phyloP scores from a whole-genome alignment of 2,797 vertebrate genomes.

The Lophius americanus region DNA sequence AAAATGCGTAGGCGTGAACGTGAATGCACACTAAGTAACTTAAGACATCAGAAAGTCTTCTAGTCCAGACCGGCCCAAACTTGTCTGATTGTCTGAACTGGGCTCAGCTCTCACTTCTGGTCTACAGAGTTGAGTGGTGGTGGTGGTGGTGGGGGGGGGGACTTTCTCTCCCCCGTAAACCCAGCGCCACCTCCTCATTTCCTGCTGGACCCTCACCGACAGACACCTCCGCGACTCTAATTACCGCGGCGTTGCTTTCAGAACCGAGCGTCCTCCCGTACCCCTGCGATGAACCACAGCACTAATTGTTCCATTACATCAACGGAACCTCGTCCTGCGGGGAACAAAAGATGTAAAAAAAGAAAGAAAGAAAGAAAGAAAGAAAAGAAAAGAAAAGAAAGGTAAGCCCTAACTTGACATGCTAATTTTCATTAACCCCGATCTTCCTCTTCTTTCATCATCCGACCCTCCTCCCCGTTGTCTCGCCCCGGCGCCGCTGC shows the following conservation, averaged over 20 bases:
- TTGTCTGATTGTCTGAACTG: constrained; percentile 91
- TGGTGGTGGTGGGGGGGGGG: constrained; percentile 78
- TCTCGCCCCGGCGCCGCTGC: constrained; percentile 72
- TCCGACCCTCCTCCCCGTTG: constrained; percentile 54
- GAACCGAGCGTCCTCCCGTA: constrained; percentile 61
- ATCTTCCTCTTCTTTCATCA: constrained; percentile 81
- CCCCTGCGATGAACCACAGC: constrained; percentile 74
- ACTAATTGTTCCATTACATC: constrained; percentile 90
- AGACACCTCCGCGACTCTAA: constrained; percentile 90
- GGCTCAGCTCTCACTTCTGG: constrained; percentile 92
- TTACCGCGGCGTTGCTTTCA: constrained; percentile 81
- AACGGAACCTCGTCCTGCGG: constrained; percentile 79
- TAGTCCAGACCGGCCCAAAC: constrained; percentile 93
- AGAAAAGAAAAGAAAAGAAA: constrained; percentile 69
- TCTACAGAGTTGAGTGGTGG: constrained; percentile 69
- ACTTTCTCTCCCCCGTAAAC: constrained; percentile 86
- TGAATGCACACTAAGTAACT: too few relatives aligned
- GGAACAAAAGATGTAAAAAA: constrained; percentile 72
- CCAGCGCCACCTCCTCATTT: constrained; percentile 88
- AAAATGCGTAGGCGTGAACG: too few relatives aligned
- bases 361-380: constrained; percentile 13
- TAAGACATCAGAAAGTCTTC: constrained; percentile 45
- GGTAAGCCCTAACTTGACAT: constrained; percentile 80
- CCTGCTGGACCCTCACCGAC: constrained; percentile 88
- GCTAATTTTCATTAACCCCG: constrained; percentile 85